Conservation (phyloP, 2,797 vertebrate species). For the Delichon dasypus region DNA sequence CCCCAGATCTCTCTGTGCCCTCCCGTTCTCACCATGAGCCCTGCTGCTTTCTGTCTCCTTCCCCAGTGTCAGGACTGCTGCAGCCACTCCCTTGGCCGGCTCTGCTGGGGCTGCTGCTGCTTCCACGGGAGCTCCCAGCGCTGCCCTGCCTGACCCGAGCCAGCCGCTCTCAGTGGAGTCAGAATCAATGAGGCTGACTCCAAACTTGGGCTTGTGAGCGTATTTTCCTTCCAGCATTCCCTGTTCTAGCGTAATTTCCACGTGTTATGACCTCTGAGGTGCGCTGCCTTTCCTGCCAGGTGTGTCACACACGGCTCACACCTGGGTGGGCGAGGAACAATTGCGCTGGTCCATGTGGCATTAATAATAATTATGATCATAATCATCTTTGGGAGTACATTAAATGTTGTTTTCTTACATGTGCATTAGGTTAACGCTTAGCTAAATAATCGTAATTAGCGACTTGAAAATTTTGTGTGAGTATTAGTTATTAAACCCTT, state of each 20-base stretch:
- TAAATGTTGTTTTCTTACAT: constrained; percentile 14
- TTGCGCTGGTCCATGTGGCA: neutral
- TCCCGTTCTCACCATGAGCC: neutral
- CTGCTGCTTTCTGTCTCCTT: neutral
- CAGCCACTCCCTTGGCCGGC: neutral
- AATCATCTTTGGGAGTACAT: constrained; percentile 41
- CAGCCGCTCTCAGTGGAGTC: neutral
- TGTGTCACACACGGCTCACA: neutral
- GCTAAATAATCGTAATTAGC: constrained; percentile 50
- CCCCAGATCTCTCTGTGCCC: neutral
- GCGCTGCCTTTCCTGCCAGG: neutral
- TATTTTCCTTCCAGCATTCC: neutral
- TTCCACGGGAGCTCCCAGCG: neutral
- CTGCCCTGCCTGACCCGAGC: neutral
- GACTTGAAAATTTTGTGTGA: constrained; percentile 12
- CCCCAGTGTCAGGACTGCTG: neutral
- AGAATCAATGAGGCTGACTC: neutral
- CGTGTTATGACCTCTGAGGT: accelerated
- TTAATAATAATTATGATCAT: neutral
- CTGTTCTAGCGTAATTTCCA: neutral
- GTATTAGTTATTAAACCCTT: constrained; percentile 28
- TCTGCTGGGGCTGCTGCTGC: neutral
- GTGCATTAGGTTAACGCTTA: constrained; percentile 38
- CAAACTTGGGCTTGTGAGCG: neutral
- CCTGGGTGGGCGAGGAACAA: neutral